These are phyloP conservation scores for Lepisosteus osseus DNA, from an alignment of 2,113 vertebrate genomes.

Conservation along the genomic window DNA sequence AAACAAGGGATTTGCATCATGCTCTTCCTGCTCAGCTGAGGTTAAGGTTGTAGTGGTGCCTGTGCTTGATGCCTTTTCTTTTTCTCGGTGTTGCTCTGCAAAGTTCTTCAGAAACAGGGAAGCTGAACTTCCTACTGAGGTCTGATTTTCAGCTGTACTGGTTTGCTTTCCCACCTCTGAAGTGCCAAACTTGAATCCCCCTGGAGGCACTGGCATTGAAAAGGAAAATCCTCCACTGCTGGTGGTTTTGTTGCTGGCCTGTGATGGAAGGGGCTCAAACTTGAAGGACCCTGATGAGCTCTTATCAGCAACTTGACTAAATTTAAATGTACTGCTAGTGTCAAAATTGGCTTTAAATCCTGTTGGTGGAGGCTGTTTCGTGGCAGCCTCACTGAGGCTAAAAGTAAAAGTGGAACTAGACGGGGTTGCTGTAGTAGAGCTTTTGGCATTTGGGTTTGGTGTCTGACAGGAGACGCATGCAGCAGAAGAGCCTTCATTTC, in stretches of 20 bases:
- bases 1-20: conserved; percentile 65
- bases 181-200: conserved; percentile 86
- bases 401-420: conserved; percentile 60
- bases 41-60: neutral
- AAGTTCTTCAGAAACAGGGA: conserved; percentile 59
- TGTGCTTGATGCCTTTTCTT: conserved; percentile 44
- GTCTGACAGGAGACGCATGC: conserved; percentile 67
- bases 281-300: conserved; percentile 60
- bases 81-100: conserved; percentile 72
- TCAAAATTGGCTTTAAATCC: conserved; percentile 70
- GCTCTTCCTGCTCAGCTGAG: conserved; percentile 10
- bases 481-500: conserved; percentile 64
- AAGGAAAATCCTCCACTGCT: conserved; percentile 76
- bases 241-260: conserved; percentile 52
- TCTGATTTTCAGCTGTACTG: conserved; percentile 33
- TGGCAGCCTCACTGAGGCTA: conserved; percentile 55
- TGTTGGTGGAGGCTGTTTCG: conserved; percentile 57
- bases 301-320: conserved; percentile 71
- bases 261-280: conserved; percentile 58
- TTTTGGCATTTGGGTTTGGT: conserved; percentile 66
- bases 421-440: conserved; percentile 27
- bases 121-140: conserved; percentile 46
- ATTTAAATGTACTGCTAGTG: conserved; percentile 67
- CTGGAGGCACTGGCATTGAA: conserved; percentile 58
- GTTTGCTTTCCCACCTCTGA: conserved; percentile 61